phyloP scores from a whole-genome alignment of 2,888 invertebrate species.

The Oasisia sp. region DNA sequence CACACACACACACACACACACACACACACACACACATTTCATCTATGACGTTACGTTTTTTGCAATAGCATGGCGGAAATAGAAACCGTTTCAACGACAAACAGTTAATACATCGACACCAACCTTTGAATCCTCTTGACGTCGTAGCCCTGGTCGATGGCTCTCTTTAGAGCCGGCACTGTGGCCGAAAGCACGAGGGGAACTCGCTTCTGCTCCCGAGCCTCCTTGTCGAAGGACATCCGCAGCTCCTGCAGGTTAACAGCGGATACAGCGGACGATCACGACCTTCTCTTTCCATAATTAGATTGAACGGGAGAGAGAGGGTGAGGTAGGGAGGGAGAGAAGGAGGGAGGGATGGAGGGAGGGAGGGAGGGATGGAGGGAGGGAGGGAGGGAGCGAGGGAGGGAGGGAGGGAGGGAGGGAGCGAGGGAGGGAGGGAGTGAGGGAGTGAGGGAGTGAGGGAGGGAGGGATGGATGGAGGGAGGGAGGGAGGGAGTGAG shows the following conservation, averaged over 20 bases:
- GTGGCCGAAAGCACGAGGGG: not conserved
- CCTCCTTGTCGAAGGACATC: not conserved
- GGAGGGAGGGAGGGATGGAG: too few relatives aligned
- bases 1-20: too few relatives aligned
- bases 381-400: too few relatives aligned
- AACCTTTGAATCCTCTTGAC: conserved; percentile 17
- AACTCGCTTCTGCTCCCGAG: not conserved
- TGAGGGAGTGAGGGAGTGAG: too few relatives aligned
- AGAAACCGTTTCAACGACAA: not conserved
- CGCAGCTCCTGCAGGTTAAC: conserved; percentile 9
- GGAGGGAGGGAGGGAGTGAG: too few relatives aligned
- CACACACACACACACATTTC: not conserved
- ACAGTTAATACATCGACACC: not conserved
- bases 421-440: too few relatives aligned
- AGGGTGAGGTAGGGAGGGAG: too few relatives aligned
- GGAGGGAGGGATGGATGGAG: too few relatives aligned
- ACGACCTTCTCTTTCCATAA: not conserved
- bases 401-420: too few relatives aligned
- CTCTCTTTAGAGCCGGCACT: not conserved
- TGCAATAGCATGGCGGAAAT: not conserved
- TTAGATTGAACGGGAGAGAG: not conserved
- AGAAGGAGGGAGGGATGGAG: too few relatives aligned
- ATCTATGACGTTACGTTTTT: not conserved
- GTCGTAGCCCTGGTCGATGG: conserved; percentile 20
- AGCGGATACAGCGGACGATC: not conserved